Percentiles rank a stretch among this genome's conserved stretches.
phyloP scores from a whole-genome alignment of 2,888 invertebrate species.

The Eutolmus rufibarbis region DNA sequence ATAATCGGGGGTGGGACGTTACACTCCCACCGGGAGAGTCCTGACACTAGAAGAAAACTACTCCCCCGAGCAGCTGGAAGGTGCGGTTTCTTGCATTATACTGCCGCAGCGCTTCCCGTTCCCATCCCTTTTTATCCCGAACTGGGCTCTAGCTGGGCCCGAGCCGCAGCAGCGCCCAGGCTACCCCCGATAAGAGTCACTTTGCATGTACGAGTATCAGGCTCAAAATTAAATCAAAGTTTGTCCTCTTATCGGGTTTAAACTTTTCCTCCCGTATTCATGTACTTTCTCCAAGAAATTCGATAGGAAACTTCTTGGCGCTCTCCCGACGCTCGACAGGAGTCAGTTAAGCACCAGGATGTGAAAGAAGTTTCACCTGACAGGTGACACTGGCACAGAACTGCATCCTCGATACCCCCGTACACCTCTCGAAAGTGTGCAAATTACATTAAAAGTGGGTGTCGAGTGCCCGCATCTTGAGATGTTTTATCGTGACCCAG shows the following conservation, averaged over 20 bases:
- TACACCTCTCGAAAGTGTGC: background rate
- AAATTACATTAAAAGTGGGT: constrained; percentile 15
- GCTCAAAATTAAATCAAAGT: constrained; percentile 31
- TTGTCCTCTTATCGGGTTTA: constrained; percentile 23
- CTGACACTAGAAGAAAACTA: background rate
- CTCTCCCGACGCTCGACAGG: background rate
- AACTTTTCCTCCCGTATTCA: background rate
- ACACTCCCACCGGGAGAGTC: background rate
- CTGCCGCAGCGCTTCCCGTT: background rate
- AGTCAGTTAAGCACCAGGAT: constrained; percentile 2
- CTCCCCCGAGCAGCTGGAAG: background rate
- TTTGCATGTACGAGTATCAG: constrained; percentile 33
- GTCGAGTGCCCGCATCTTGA: background rate
- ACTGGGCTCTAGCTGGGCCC: background rate
- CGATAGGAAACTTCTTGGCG: constrained; percentile 9
- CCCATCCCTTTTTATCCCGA: background rate
- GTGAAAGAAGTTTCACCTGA: constrained; percentile 12
- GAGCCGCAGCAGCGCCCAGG: background rate
- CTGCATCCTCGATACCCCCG: background rate
- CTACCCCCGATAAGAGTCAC: background rate
- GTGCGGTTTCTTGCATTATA: background rate
- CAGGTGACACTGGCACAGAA: background rate
- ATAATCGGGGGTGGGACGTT: background rate
- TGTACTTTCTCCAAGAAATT: background rate
- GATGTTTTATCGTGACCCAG: background rate